phyloP scores from a whole-genome alignment of 2,888 invertebrate genomes.

The Parnassius apollo region DNA sequence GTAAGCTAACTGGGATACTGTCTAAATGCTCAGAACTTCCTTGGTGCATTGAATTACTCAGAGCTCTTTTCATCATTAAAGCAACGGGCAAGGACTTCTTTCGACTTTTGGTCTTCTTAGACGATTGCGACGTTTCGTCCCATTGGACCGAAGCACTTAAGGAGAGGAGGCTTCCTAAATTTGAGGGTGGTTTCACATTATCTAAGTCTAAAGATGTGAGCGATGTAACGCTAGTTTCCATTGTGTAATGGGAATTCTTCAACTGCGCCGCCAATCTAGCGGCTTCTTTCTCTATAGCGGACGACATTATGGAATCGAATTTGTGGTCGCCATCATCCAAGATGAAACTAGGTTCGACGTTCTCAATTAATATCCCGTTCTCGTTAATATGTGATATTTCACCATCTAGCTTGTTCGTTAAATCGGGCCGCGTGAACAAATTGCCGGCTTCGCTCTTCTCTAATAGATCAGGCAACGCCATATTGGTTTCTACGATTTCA shows the following conservation, averaged over 20 bases:
- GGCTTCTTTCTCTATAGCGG: slow-evolving; percentile 88
- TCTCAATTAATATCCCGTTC: slow-evolving; percentile 45
- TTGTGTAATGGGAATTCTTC: slow-evolving; percentile 51
- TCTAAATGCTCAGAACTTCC: slow-evolving; percentile 84
- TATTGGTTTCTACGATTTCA: slow-evolving; percentile 68
- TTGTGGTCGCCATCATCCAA: slow-evolving; percentile 77
- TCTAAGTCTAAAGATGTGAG: slow-evolving; percentile 85
- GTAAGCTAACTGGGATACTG: slow-evolving; percentile 81
- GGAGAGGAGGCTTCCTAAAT: slow-evolving; percentile 85
- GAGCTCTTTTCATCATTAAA: slow-evolving; percentile 86
- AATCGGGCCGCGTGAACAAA: slow-evolving; percentile 58
- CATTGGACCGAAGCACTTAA: slow-evolving; percentile 74
- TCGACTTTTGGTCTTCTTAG: slow-evolving; percentile 67
- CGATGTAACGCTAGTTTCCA: slow-evolving; percentile 83
- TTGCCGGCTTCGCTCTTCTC: slow-evolving; percentile 59
- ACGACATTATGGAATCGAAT: slow-evolving; percentile 84
- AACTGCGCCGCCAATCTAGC: slow-evolving; percentile 81
- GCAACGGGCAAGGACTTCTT: slow-evolving; percentile 87
- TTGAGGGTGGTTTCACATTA: slow-evolving; percentile 88
- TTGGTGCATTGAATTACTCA: slow-evolving; percentile 79
- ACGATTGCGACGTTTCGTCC: slow-evolving; percentile 62
- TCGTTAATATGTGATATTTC: slow-evolving; percentile 38
- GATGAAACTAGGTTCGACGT: slow-evolving; percentile 58
- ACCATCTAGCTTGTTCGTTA: slow-evolving; percentile 59
- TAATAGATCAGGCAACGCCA: slow-evolving; percentile 63